These are phyloP conservation scores for Boloria selene DNA, from an alignment of 2,888 invertebrate species.

Conservation along the genomic window DNA sequence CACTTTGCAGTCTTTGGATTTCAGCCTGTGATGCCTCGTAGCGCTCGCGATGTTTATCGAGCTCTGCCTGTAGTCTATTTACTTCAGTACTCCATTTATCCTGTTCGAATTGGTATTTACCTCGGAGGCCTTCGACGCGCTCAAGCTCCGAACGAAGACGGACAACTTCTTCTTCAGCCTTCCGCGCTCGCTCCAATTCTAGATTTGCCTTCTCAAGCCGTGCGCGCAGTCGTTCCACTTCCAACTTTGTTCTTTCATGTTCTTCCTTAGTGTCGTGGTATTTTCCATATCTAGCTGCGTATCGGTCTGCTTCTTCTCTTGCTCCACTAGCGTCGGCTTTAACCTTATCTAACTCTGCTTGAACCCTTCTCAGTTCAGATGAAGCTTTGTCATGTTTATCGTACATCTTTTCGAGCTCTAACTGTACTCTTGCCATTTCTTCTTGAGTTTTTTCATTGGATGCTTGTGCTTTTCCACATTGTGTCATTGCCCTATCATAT, in stretches of 20 bases:
- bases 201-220: constrained; percentile 90
- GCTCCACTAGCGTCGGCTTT: constrained; percentile 88
- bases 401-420: constrained; percentile 94
- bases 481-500: constrained; percentile 92
- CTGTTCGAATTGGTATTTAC: constrained; percentile 83
- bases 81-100: constrained; percentile 83
- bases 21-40: constrained; percentile 89
- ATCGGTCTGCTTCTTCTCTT: constrained; percentile 89
- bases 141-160: constrained; percentile 87
- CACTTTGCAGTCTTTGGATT: constrained; percentile 85
- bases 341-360: constrained; percentile 87
- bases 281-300: constrained; percentile 87
- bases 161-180: constrained; percentile 85
- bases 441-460: constrained; percentile 94
- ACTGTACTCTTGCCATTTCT: constrained; percentile 91
- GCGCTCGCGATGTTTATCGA: constrained; percentile 89
- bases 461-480: constrained; percentile 91
- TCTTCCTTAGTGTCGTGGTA: constrained; percentile 90
- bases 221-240: constrained; percentile 90
- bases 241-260: constrained; percentile 88
- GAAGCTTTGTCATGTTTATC: constrained; percentile 94
- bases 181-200: constrained; percentile 89
- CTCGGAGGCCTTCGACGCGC: constrained; percentile 87
- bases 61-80: constrained; percentile 89
- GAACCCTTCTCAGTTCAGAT: constrained; percentile 90